Conservation (phyloP, 2,113 vertebrate species). For the Notarius quadriscutis region DNA sequence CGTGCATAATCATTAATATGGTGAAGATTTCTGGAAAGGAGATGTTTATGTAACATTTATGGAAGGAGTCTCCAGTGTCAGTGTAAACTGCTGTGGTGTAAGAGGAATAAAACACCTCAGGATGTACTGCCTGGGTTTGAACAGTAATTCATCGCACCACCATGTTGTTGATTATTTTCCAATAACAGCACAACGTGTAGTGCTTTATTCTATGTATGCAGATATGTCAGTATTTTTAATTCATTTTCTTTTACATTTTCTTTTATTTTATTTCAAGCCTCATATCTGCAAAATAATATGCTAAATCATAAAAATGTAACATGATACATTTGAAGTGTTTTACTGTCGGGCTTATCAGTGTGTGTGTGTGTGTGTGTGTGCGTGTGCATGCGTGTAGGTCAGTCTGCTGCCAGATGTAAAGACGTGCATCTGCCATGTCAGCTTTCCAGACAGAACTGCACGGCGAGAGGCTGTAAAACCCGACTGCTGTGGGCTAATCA, state of each 20-base stretch:
- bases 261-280: background rate
- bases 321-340: background rate
- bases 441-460: slow-evolving; percentile 13
- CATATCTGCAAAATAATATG: background rate
- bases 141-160: background rate
- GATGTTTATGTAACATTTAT: background rate
- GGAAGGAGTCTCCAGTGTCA: background rate
- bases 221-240: background rate
- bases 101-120: background rate
- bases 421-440: slow-evolving; percentile 24
- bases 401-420: slow-evolving; percentile 18
- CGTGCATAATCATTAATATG: too few relatives aligned
- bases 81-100: background rate
- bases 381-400: background rate
- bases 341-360: background rate
- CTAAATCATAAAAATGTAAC: background rate
- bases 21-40: background rate
- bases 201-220: background rate
- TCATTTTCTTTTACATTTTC: background rate
- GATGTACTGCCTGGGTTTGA: background rate
- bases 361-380: slow-evolving; percentile 10
- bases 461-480: slow-evolving; percentile 21
- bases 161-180: background rate
- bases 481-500: slow-evolving; percentile 27
- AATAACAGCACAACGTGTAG: too few relatives aligned